phyloP scores from a whole-genome alignment of 2,113 vertebrate species.

The Lathamus discolor region DNA sequence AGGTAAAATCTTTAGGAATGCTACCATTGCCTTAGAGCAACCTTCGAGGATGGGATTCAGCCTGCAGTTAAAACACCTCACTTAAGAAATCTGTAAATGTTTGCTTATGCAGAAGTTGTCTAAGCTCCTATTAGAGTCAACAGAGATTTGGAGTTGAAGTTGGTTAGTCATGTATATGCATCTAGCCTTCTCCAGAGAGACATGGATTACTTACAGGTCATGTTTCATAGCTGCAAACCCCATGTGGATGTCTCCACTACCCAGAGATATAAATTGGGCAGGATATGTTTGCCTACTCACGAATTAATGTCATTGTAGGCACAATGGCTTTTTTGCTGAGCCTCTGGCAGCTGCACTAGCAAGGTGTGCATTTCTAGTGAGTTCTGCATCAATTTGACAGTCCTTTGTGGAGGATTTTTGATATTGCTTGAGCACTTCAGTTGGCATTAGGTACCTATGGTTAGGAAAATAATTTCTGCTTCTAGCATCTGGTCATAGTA shows the following conservation, averaged over 20 bases:
- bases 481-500: neutral
- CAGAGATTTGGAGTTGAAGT: neutral
- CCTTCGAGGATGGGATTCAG: neutral
- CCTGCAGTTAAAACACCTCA: neutral
- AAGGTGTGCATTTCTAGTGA: neutral
- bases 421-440: neutral
- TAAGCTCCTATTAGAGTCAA: neutral
- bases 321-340: neutral
- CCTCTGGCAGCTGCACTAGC: neutral
- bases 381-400: neutral
- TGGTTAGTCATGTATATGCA: neutral
- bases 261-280: neutral
- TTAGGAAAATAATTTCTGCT: neutral
- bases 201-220: neutral
- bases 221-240: neutral
- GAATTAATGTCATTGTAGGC: neutral
- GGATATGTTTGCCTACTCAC: neutral
- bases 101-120: neutral
- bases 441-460: neutral
- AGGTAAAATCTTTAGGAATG: neutral
- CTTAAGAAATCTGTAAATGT: neutral
- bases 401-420: neutral
- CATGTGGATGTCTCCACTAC: neutral
- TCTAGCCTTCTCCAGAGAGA: neutral
- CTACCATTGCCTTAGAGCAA: neutral